Evolutionary conservation across 2,888 invertebrate species (phyloP).

Genomic region (Trisateles emortualis): DNA sequence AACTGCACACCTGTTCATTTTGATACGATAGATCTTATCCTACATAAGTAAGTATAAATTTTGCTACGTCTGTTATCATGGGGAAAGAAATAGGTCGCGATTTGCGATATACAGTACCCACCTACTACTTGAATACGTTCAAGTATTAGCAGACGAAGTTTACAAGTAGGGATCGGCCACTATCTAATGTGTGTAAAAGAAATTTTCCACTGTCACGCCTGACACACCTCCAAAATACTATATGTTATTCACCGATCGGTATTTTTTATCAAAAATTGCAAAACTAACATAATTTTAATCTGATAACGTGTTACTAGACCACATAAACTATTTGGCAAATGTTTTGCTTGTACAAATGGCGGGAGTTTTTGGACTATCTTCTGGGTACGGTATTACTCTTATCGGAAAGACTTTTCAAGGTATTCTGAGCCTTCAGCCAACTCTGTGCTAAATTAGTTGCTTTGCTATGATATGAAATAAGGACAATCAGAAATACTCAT

Average conservation of each 20-base stretch:
- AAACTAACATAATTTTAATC: slow-evolving; percentile 4
- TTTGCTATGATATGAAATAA: too few species aligned
- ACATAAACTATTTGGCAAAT: too few species aligned
- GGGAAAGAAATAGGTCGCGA: background rate
- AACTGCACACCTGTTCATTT: too few species aligned
- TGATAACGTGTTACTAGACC: background rate
- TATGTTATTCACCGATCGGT: background rate
- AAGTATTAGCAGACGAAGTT: slow-evolving; percentile 28
- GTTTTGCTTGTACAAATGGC: too few species aligned
- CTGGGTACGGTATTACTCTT: too few species aligned
- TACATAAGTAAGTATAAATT: slow-evolving; percentile 8
- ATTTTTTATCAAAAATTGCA: slow-evolving; percentile 6
- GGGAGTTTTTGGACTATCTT: too few species aligned
- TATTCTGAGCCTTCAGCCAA: too few species aligned
- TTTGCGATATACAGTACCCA: background rate
- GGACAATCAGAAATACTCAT: too few species aligned
- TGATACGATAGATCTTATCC: slow-evolving; percentile 2
- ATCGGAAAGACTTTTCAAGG: too few species aligned
- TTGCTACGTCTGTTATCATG: slow-evolving; percentile 17
- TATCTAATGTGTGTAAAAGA: slow-evolving; percentile 20
- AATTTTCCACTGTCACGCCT: slow-evolving; percentile 21
- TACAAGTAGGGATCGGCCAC: slow-evolving; percentile 6
- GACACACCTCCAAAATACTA: slow-evolving; percentile 25
- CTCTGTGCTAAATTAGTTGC: too few species aligned
- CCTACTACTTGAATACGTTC: slow-evolving; percentile 6